These are phyloP conservation scores for Muscina levida DNA, from an alignment of 2,888 invertebrate species.

Conservation along the genomic window DNA sequence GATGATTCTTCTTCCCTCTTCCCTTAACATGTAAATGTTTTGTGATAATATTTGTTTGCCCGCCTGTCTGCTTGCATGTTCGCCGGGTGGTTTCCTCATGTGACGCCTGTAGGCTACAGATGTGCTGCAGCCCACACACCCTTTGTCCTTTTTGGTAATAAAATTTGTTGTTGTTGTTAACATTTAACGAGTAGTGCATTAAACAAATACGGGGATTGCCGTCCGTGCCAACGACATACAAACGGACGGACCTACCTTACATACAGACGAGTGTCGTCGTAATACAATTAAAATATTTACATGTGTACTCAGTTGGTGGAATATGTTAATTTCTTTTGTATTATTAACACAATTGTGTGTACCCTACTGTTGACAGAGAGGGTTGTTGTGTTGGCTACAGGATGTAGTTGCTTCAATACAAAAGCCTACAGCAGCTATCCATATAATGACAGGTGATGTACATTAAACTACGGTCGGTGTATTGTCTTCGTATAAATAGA, in stretches of 20 bases:
- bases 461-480: too few relatives aligned
- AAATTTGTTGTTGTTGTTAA: background rate
- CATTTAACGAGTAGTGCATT: background rate
- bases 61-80: background rate
- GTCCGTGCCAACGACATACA: too few relatives aligned
- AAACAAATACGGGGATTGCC: background rate
- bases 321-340: slow-evolving; percentile 30
- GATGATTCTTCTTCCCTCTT: background rate
- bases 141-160: background rate
- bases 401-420: too few relatives aligned
- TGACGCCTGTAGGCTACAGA: too few relatives aligned
- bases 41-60: background rate
- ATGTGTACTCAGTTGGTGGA: background rate
- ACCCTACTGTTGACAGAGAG: background rate
- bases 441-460: too few relatives aligned
- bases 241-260: too few relatives aligned
- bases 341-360: too few relatives aligned
- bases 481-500: too few relatives aligned
- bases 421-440: too few relatives aligned
- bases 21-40: background rate
- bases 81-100: too few relatives aligned
- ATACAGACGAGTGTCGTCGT: too few relatives aligned
- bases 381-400: background rate
- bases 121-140: too few relatives aligned
- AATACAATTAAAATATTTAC: slow-evolving; percentile 29